Conservation (phyloP, 2,888 invertebrate genomes). For the Chrysomela aeneicollis region DNA sequence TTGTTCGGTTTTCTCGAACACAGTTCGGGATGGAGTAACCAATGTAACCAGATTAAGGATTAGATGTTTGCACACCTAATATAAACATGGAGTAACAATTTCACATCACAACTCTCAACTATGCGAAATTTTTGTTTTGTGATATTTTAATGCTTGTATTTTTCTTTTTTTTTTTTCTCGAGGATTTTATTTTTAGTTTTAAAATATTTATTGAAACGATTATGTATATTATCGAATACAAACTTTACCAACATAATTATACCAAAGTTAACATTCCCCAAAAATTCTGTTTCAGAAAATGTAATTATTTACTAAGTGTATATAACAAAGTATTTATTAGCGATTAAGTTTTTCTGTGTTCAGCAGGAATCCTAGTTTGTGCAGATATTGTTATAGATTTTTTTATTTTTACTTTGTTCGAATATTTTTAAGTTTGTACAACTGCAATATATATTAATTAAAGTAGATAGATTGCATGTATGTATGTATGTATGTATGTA, state of each 20-base stretch:
- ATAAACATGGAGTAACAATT: slow-evolving; percentile 34
- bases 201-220: slow-evolving; percentile 43
- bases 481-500: slow-evolving; percentile 39
- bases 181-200: slow-evolving; percentile 48
- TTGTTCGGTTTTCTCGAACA: slow-evolving; percentile 25
- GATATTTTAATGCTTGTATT: slow-evolving; percentile 42
- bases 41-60: slow-evolving; percentile 21
- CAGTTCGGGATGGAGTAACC: neutral
- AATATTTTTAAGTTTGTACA: slow-evolving; percentile 46
- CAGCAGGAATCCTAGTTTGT: slow-evolving; percentile 40
- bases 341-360: slow-evolving; percentile 47
- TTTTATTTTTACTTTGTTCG: slow-evolving; percentile 47
- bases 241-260: slow-evolving; percentile 63
- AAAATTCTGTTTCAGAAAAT: slow-evolving; percentile 59
- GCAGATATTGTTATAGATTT: slow-evolving; percentile 49
- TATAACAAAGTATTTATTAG: slow-evolving; percentile 60
- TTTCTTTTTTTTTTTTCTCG: slow-evolving; percentile 38
- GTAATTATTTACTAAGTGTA: slow-evolving; percentile 58
- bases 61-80: slow-evolving; percentile 45
- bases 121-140: slow-evolving; percentile 43
- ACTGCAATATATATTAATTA: slow-evolving; percentile 50
- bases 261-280: slow-evolving; percentile 81
- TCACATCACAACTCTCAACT: slow-evolving; percentile 42
- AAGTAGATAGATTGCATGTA: slow-evolving; percentile 26
- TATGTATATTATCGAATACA: slow-evolving; percentile 42